Conservation (phyloP, 2,113 vertebrate genomes). For the Ascaphus truei region DNA sequence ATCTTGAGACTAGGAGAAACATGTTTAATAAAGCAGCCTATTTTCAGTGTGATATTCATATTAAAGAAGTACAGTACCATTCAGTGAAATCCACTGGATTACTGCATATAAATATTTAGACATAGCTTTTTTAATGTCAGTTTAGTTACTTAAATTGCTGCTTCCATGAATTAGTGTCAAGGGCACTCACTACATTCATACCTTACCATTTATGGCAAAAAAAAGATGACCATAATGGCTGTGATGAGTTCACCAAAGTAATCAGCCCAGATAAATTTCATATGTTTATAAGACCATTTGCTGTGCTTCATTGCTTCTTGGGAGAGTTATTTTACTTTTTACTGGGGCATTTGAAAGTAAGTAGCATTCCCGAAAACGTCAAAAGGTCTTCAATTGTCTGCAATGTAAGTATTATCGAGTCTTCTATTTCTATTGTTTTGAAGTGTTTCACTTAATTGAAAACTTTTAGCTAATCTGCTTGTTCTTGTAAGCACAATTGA, state of each 20-base stretch:
- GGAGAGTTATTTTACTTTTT: not conserved
- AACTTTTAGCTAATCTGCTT: no score
- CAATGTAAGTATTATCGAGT: slow-evolving; percentile 4
- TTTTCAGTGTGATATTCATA: no score
- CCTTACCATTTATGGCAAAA: slow-evolving; percentile 23
- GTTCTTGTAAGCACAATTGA: no score
- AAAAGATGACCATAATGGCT: not conserved
- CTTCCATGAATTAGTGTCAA: not conserved
- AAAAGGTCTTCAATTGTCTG: not conserved
- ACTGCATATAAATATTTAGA: not conserved
- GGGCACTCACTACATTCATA: not conserved
- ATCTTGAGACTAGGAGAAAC: no score
- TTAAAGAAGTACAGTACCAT: no score
- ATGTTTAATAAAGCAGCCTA: no score
- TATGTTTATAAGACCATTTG: not conserved
- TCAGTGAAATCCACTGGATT: not conserved
- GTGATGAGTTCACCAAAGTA: not conserved
- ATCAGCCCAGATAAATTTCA: not conserved
- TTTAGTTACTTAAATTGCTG: slow-evolving; percentile 5
- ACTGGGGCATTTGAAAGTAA: slow-evolving; percentile 4
- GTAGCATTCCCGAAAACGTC: not conserved
- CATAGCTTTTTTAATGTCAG: not conserved
- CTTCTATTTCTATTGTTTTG: no score
- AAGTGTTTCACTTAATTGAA: no score
- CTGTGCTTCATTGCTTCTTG: not conserved